These are phyloP conservation scores for Harpalus rubripes DNA, from an alignment of 2,888 invertebrate genomes.

Conservation along the genomic window DNA sequence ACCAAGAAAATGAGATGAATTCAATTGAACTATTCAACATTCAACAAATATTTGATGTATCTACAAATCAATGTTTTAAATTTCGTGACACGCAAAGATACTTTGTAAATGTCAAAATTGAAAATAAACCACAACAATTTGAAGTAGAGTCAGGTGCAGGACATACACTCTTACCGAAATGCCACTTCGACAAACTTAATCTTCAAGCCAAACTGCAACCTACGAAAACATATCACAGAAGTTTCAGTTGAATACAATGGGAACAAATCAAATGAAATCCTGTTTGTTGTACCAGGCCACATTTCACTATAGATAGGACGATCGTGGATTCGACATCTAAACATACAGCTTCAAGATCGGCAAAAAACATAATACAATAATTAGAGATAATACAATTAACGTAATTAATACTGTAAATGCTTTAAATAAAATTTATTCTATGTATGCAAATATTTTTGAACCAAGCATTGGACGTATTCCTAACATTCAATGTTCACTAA, in stretches of 20 bases:
- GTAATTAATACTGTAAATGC: not conserved
- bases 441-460: no score
- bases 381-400: not conserved
- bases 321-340: not conserved
- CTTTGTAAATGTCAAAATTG: no score
- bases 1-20: not conserved
- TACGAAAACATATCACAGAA: not conserved
- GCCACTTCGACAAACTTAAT: no score
- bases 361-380: not conserved
- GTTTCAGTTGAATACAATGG: not conserved
- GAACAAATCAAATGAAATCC: not conserved
- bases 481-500: no score
- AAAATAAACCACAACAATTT: no score
- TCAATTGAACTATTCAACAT: not conserved
- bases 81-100: no score
- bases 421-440: no score
- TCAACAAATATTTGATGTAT: not conserved
- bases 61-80: not conserved
- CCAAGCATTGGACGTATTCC: no score
- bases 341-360: not conserved
- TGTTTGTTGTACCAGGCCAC: not conserved
- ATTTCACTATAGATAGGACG: not conserved
- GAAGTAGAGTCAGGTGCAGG: no score
- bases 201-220: slow-evolving; percentile 1
- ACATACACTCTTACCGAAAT: no score